Conservation (phyloP, 2,797 vertebrate species). For the Enteromius viviparus region DNA sequence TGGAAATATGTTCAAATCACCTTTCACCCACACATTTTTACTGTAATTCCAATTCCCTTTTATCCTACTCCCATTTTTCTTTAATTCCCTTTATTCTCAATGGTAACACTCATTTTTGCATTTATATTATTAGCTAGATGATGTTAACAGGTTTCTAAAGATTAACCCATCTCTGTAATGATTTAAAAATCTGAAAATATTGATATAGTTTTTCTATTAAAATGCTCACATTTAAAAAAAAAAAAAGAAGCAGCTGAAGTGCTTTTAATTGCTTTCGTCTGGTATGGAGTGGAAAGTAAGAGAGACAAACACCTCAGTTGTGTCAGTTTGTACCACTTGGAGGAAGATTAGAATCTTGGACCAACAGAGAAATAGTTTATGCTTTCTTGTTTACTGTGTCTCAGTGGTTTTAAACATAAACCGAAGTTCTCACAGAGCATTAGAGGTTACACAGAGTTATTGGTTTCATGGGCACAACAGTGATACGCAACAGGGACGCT, state of each 20-base stretch:
- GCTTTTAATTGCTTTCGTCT: constrained; percentile 51
- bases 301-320: background rate
- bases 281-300: constrained; percentile 39
- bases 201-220: background rate
- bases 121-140: background rate
- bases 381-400: constrained; percentile 34
- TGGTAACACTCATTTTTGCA: background rate
- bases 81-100: background rate
- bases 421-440: constrained; percentile 13
- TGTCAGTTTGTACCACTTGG: constrained; percentile 3
- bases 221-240: background rate
- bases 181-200: constrained; percentile 16
- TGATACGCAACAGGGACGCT: background rate
- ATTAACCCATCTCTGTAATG: background rate
- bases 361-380: constrained; percentile 34
- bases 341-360: constrained; percentile 8
- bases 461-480: constrained; percentile 5
- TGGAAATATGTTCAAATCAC: background rate
- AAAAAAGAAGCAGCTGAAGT: background rate
- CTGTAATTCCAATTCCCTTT: background rate
- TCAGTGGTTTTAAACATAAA: constrained; percentile 28
- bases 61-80: too few relatives aligned
- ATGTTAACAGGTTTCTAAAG: background rate
- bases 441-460: constrained; percentile 4
- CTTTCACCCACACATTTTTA: background rate